Evolutionary conservation across 1,140 invertebrate genomes (phyloP).

Genomic region (Teleogryllus occipitalis): DNA sequence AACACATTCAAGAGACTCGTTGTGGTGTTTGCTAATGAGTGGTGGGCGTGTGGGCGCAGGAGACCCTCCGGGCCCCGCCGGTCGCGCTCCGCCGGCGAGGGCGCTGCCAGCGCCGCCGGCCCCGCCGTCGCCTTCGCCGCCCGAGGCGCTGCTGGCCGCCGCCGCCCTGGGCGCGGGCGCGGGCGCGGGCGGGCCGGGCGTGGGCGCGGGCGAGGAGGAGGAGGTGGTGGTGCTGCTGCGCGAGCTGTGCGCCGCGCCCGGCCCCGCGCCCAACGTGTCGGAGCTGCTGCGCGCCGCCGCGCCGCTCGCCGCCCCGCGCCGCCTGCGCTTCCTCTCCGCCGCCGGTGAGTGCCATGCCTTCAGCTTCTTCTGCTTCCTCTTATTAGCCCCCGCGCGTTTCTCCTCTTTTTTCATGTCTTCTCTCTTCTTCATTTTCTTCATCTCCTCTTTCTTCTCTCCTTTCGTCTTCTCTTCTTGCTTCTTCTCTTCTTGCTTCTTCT

Average conservation of each 20-base stretch:
- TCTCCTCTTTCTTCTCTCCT: no score
- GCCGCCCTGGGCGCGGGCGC: background rate
- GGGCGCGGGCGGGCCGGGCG: no score
- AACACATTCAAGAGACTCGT: no score
- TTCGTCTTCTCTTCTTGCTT: no score
- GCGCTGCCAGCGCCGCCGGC: background rate
- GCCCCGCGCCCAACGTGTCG: background rate
- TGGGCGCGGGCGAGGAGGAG: background rate
- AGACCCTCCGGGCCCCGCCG: no score
- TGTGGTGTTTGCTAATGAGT: no score
- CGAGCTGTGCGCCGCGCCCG: background rate
- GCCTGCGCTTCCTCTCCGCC: background rate
- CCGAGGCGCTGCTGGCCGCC: background rate
- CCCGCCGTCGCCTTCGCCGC: background rate
- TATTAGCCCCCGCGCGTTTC: no score
- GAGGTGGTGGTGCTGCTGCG: background rate
- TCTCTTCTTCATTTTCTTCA: no score
- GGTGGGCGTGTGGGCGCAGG: no score
- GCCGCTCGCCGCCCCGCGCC: background rate
- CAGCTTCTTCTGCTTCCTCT: no score
- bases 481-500: no score
- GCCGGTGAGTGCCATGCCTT: background rate
- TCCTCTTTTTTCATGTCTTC: background rate
- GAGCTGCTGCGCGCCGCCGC: background rate
- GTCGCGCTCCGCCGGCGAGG: background rate